Evolutionary conservation across 2,888 invertebrate species (phyloP).

Genomic region (Megamerina dolium): DNA sequence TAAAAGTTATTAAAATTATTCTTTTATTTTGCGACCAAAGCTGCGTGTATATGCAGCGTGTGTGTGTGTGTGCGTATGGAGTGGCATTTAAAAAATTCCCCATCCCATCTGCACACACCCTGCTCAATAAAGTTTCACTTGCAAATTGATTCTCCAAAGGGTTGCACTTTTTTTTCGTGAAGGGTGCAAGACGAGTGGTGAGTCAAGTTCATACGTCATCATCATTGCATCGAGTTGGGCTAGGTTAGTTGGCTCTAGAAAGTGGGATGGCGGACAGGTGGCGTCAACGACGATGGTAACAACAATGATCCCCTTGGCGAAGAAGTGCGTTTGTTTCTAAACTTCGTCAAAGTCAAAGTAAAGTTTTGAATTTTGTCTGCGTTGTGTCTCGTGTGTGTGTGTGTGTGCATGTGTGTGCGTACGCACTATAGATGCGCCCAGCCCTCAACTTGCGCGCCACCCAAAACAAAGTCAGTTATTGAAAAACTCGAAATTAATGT

Average conservation of each 20-base stretch:
- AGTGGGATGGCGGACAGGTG: not conserved
- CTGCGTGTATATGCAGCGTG: not conserved
- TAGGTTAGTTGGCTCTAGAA: not conserved
- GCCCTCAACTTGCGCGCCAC: not conserved
- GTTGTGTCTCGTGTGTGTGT: slow-evolving; percentile 23
- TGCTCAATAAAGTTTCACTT: too few species aligned
- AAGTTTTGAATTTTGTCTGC: slow-evolving; percentile 23
- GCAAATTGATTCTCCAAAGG: too few species aligned
- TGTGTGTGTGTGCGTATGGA: not conserved
- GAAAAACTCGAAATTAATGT: slow-evolving; percentile 21
- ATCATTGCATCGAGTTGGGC: not conserved
- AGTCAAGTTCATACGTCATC: too few species aligned
- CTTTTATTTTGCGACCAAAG: too few species aligned
- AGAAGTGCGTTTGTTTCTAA: too few species aligned
- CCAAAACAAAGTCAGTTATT: slow-evolving; percentile 15
- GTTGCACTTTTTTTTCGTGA: too few species aligned
- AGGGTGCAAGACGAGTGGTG: too few species aligned
- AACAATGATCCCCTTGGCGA: too few species aligned
- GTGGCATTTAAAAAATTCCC: too few species aligned
- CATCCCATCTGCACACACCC: too few species aligned
- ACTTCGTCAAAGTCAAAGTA: slow-evolving; percentile 23
- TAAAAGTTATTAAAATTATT: slow-evolving; percentile 1
- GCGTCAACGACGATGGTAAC: slow-evolving; percentile 12
- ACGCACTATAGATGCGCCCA: not conserved
- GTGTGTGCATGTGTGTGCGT: not conserved